A percentile compares a stretch with the other conserved stretches of the same genome.
phyloP scores from a whole-genome alignment of 2,113 vertebrate species.

The Tor tambroides region DNA sequence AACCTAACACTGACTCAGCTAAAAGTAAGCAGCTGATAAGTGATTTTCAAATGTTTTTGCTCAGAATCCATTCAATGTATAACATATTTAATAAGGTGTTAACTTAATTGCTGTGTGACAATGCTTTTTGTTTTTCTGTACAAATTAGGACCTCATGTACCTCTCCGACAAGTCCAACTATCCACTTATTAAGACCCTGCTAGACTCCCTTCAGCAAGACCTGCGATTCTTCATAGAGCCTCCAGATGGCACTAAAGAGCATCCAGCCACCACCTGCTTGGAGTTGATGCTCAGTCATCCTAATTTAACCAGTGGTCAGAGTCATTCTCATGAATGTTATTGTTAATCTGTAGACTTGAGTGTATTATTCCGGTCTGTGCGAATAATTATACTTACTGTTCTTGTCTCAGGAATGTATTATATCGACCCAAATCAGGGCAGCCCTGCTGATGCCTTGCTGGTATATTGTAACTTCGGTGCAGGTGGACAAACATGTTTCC shows the following conservation, averaged over 20 bases:
- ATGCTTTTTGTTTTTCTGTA: background rate
- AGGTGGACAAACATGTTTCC: slow-evolving; percentile 80
- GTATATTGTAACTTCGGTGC: slow-evolving; percentile 83
- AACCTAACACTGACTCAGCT: slow-evolving; percentile 72
- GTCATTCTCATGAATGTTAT: background rate
- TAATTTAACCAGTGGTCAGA: slow-evolving; percentile 71
- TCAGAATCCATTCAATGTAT: background rate
- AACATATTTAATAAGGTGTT: background rate
- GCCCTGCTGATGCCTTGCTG: slow-evolving; percentile 75
- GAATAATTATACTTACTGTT: background rate
- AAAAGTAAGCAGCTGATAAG: slow-evolving; percentile 65
- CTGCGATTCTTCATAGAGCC: slow-evolving; percentile 73
- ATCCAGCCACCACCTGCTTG: slow-evolving; percentile 80
- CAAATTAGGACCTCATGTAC: slow-evolving; percentile 70
- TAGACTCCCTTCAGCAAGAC: slow-evolving; percentile 74
- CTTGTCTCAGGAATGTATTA: slow-evolving; percentile 78
- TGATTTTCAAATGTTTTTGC: background rate
- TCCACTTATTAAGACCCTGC: slow-evolving; percentile 65
- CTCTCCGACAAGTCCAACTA: slow-evolving; percentile 71
- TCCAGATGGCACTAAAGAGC: slow-evolving; percentile 78
- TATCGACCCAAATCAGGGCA: slow-evolving; percentile 87
- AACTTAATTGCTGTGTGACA: background rate
- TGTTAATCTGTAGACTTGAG: background rate
- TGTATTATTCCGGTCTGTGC: background rate
- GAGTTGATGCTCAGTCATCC: slow-evolving; percentile 81